A percentile compares a stretch with the other conserved stretches of the same genome.
Evolutionary conservation across 2,888 invertebrate genomes (phyloP).

Genomic region (Drosophila neotestacea): DNA sequence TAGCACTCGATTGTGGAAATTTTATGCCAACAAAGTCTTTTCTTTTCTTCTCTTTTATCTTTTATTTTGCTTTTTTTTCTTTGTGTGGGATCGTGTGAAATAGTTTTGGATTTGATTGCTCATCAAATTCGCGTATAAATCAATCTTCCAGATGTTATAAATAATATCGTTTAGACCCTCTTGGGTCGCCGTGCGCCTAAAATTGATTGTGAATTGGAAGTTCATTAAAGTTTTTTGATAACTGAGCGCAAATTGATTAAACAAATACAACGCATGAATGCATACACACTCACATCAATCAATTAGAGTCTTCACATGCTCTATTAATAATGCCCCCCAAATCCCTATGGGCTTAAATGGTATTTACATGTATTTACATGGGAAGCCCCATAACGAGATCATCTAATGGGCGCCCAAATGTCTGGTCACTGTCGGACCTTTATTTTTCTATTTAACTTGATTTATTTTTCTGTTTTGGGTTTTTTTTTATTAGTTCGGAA

Average conservation of each 20-base stretch:
- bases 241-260: conserved; percentile 68
- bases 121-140: conserved; percentile 68
- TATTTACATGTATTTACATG: conserved; percentile 46
- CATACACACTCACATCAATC: conserved; percentile 61
- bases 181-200: conserved; percentile 51
- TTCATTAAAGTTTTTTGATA: conserved; percentile 69
- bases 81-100: conserved; percentile 65
- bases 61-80: conserved; percentile 10
- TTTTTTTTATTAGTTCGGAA: conserved; percentile 1
- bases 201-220: conserved; percentile 73
- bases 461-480: conserved; percentile 6
- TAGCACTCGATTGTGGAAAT: conserved; percentile 75
- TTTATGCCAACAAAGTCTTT: conserved; percentile 64
- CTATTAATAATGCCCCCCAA: conserved; percentile 36
- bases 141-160: conserved; percentile 72
- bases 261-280: conserved; percentile 43
- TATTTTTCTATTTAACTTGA: conserved; percentile 11
- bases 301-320: conserved; percentile 48
- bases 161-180: conserved; percentile 62
- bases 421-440: conserved; percentile 36
- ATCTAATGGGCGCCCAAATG: conserved; percentile 62
- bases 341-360: conserved; percentile 37
- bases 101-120: conserved; percentile 59
- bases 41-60: conserved; percentile 7
- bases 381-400: conserved; percentile 47